Evolutionary conservation across 1,140 invertebrate species (phyloP), one percentile per base, ranked within the genome.

Genomic region (Rhopalosiphum maidis): DNA sequence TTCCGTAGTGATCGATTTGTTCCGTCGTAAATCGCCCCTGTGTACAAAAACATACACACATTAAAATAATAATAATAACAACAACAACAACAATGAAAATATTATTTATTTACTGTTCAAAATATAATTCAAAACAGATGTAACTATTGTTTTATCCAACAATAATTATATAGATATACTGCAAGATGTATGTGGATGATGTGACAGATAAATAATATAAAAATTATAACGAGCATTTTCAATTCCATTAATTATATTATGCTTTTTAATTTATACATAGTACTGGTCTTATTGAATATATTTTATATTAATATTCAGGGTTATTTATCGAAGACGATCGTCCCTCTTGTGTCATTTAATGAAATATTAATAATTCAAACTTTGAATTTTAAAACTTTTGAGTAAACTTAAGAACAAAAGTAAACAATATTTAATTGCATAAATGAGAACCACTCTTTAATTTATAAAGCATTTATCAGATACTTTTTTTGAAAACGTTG

Each of bases 1-100:
- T 93, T 93, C 91, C 91, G 37, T 54, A 37, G 5, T 85, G 1
- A 85, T 86, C 91, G 35, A 93, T 93, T 86, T 93, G 91, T 86
- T 93, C 91, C 48, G 91, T 48, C 22, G 91, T 55, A 86, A 93
- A 93, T 93, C 37, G 23, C 37, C 82, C 91, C 91, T 93, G n/a
- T 86, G 30, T 11, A 85, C 83, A 85, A 37, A 85, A 23, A 85
- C 83, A 85, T 25, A 43, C 23, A 85, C 83, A 85, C 23, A 85
- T 77, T 77, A 77, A 22, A 54, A 54, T 18, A 11, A 11, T 46
- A 46, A 51, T 51, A 22, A 68, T n/a, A 68, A 18, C n/a, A n/a
- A 77, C 18, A 15, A 30, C 22, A 30, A 60, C 25, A 60, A 60
- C 15, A 77, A 77, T n/a, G 60, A 77, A 77, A 77, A 77, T 77